A percentile compares a stretch with the other conserved stretches of the same genome.
Evolutionary conservation across 2,113 vertebrate genomes (phyloP).

Genomic region (Nothobranchius furzeri): DNA sequence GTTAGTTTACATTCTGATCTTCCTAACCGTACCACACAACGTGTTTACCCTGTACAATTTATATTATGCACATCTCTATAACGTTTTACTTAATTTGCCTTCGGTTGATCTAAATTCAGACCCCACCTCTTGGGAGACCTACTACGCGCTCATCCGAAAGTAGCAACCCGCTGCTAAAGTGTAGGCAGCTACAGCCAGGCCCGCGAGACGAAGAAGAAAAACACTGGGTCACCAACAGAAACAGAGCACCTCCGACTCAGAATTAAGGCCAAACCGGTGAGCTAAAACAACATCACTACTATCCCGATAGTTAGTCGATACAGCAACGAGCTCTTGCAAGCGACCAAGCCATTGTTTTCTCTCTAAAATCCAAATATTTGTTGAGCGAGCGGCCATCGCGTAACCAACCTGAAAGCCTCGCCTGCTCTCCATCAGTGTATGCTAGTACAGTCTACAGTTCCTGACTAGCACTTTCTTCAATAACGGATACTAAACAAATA

Average conservation of each 20-base stretch:
- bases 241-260: conserved; percentile 26
- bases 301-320: conserved; percentile 62
- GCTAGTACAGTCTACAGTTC: conserved; percentile 50
- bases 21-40: background rate
- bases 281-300: conserved; percentile 40
- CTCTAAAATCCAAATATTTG: conserved; percentile 68
- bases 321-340: background rate
- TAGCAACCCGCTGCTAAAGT: conserved; percentile 67
- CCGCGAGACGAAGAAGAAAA: conserved; percentile 71
- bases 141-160: conserved; percentile 68
- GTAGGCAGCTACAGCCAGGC: conserved; percentile 68
- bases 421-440: conserved; percentile 82
- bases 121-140: conserved; percentile 34
- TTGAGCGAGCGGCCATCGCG: conserved; percentile 79
- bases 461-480: conserved; percentile 67
- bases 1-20: conserved; percentile 37
- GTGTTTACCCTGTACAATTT: background rate
- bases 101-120: conserved; percentile 9
- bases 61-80: background rate
- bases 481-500: background rate
- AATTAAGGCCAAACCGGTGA: conserved; percentile 7
- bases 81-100: background rate
- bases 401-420: conserved; percentile 83
- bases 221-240: conserved; percentile 58
- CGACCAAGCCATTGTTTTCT: conserved; percentile 49